Evolutionary conservation across 1,140 invertebrate species (phyloP).

Genomic region (Heliconius melpomene): DNA sequence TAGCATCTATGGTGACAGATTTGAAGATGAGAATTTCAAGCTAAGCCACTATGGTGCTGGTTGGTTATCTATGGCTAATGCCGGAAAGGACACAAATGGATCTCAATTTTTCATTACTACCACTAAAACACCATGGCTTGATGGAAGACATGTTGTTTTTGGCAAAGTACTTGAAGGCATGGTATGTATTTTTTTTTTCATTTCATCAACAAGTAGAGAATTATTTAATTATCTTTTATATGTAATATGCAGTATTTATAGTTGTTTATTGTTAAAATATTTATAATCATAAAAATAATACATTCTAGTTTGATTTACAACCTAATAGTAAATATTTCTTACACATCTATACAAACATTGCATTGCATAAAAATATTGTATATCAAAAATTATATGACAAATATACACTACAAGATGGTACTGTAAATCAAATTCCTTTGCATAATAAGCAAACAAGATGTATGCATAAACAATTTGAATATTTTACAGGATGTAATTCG

Average conservation of each 20-base stretch:
- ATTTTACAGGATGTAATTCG: constrained; percentile 89
- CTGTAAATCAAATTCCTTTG: not conserved
- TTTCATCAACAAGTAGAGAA: no score
- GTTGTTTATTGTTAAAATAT: not conserved
- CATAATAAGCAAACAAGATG: not conserved
- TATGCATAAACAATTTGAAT: constrained; percentile 23
- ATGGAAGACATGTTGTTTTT: constrained; percentile 98
- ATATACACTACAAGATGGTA: not conserved
- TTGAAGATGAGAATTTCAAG: constrained; percentile 98
- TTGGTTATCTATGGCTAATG: constrained; percentile 98
- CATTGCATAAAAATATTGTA: not conserved
- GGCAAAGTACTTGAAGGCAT: constrained; percentile 96
- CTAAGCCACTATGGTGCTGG: constrained; percentile 98
- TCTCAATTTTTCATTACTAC: constrained; percentile 99
- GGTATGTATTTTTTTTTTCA: constrained; percentile 80
- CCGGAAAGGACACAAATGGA: constrained; percentile 98
- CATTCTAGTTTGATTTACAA: no score
- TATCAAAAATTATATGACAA: not conserved
- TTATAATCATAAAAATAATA: not conserved
- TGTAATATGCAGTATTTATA: not conserved
- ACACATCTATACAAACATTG: not conserved
- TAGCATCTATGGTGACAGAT: constrained; percentile 96
- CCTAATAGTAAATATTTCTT: no score
- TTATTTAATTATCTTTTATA: no score
- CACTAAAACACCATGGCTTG: constrained; percentile 95